Conservation (phyloP, 2,888 invertebrate genomes). For the Nemotelus pantherinus region DNA sequence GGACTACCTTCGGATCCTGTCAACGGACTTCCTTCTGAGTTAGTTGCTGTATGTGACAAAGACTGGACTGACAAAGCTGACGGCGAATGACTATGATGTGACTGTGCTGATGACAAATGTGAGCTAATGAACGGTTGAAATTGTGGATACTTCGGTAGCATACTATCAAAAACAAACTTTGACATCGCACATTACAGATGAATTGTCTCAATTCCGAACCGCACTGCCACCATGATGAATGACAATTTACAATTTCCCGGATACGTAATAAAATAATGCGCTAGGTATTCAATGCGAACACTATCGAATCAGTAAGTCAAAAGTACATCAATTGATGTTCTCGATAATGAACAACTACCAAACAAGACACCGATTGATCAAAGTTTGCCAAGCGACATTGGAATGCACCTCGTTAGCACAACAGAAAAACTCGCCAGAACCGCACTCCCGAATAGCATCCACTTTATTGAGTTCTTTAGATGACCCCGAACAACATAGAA, state of each 20-base stretch:
- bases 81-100: conserved; percentile 62
- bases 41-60: conserved; percentile 19
- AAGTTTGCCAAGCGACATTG: too few species aligned
- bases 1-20: conserved; percentile 71
- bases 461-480: too few species aligned
- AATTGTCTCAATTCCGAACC: conserved; percentile 4
- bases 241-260: too few species aligned
- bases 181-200: conserved; percentile 78
- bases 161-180: conserved; percentile 97
- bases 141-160: conserved; percentile 93
- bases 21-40: conserved; percentile 73
- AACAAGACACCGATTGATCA: too few species aligned
- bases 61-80: conserved; percentile 63
- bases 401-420: background rate
- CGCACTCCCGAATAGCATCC: background rate
- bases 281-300: too few species aligned
- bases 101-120: conserved; percentile 64
- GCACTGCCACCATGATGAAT: background rate
- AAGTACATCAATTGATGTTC: too few species aligned
- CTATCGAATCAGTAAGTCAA: too few species aligned
- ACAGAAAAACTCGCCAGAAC: background rate
- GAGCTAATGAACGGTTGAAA: conserved; percentile 70
- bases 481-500: background rate
- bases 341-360: too few species aligned
- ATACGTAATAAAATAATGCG: too few species aligned